Conservation (phyloP, 2,888 invertebrate species). For the Aethes cnicana region DNA sequence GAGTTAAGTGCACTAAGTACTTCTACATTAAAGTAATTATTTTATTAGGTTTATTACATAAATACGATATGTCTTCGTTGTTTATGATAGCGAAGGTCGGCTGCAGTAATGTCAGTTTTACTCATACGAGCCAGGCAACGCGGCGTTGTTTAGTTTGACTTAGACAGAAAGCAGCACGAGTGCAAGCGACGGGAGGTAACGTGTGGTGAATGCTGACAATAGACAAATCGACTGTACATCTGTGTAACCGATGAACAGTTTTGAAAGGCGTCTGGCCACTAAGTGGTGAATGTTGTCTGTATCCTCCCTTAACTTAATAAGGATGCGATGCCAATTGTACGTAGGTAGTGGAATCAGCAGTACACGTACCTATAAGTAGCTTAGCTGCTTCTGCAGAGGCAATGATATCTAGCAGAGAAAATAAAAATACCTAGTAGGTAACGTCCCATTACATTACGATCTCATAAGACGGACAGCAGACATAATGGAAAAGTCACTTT, state of each 20-base stretch:
- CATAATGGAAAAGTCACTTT: too few species aligned
- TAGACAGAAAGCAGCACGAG: constrained; percentile 32
- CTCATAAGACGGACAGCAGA: too few species aligned
- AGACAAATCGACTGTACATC: neutral
- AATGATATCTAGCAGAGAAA: too few species aligned
- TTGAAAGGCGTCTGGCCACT: neutral
- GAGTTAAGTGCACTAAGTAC: constrained; percentile 8
- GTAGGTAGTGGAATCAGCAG: too few species aligned
- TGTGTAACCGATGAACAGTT: neutral
- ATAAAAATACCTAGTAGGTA: too few species aligned
- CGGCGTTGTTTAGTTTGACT: constrained; percentile 64
- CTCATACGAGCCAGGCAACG: constrained; percentile 45
- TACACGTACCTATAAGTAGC: too few species aligned
- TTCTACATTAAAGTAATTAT: constrained; percentile 3
- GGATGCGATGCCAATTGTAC: neutral
- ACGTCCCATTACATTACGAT: too few species aligned
- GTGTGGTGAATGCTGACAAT: neutral
- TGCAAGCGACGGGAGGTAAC: neutral
- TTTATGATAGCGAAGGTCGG: constrained; percentile 16
- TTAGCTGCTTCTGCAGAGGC: too few species aligned
- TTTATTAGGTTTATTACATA: constrained; percentile 19
- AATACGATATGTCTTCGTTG: constrained; percentile 20
- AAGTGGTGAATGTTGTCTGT: neutral
- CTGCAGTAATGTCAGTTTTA: constrained; percentile 42
- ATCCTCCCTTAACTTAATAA: neutral